Conservation (phyloP, 2,797 vertebrate species). For the Pseudocheirus occidentalis region DNA sequence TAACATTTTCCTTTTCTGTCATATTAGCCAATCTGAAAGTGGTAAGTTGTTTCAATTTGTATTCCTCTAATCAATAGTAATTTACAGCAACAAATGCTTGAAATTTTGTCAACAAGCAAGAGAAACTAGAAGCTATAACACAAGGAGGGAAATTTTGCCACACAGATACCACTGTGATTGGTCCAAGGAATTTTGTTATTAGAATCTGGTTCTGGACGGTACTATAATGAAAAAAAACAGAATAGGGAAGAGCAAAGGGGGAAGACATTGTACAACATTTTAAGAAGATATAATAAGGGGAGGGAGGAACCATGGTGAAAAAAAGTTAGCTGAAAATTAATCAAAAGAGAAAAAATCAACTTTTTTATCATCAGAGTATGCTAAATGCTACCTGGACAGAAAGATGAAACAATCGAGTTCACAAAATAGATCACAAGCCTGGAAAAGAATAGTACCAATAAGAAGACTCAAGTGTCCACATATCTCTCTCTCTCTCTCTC, state of each 20-base stretch:
- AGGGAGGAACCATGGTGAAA: neutral
- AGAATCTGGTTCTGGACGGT: neutral
- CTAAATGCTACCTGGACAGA: neutral
- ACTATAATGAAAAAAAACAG: neutral
- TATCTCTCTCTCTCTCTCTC: no score
- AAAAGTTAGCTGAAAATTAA: neutral
- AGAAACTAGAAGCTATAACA: neutral
- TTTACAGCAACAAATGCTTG: neutral
- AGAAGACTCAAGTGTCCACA: neutral
- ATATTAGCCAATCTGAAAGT: no score
- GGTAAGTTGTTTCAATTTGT: no score
- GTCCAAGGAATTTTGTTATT: neutral
- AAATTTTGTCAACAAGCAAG: neutral
- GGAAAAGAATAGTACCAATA: neutral
- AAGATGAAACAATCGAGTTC: neutral
- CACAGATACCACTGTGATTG: neutral
- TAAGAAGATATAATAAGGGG: neutral
- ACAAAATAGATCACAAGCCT: neutral
- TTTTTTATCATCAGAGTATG: neutral
- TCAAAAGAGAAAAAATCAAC: neutral
- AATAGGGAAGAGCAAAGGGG: neutral
- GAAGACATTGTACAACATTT: neutral
- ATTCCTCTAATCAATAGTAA: no score
- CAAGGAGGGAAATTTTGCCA: neutral
- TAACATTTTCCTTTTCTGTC: no score